Evolutionary conservation across 1,140 invertebrate genomes (phyloP), one percentile per base, ranked within the genome.

Genomic region (Drosophila dunni): DNA sequence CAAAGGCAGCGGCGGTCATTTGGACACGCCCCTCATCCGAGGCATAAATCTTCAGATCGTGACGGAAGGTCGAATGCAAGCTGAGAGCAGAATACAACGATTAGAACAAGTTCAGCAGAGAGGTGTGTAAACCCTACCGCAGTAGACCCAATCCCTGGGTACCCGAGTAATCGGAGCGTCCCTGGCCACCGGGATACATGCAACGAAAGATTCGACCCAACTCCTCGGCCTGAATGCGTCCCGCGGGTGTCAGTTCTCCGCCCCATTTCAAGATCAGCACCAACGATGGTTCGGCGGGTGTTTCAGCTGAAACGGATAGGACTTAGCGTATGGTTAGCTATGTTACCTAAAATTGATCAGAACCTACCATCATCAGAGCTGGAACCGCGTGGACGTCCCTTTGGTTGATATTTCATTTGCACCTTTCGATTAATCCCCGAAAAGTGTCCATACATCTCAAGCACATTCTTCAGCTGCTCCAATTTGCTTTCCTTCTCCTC

Each of bases 401-500:
- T 96, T 3, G 98, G 99, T 93, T 99, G 98, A 93, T 99, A 99
- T 93, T 99, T 99, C 94, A 99, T 96, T 94, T 99, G 99, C 42
- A 99, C 98, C 94, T 99, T 99, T 51, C 99, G 95, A 94, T 99
- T 99, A 75, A 99, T 99, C 13, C 99, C 99, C 44, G 98, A 99
- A 93, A 99, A 99, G 93, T 99, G 98, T 0, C 99, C 99, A 93
- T 99, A 99, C 99, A 99, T 99, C 95, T 99, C 99, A 7, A 99
- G 93, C 46, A 99, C 99, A 84, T 97, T 97, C 93, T 99, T 99
- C 1, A 99, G 94, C 92, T 99, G 99, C 91, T 99, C 98, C 62
- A 99, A 93, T 94, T 99, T 99, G 17, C 97, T 97, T 91, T 98
- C 97, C 90, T 98, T 98, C 92, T 99, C 98, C 92, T 99, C 98